A percentile compares a stretch with the other conserved stretches of the same genome.
phyloP scores from a whole-genome alignment of 2,113 vertebrate genomes.

The Sisor rabdophorus region DNA sequence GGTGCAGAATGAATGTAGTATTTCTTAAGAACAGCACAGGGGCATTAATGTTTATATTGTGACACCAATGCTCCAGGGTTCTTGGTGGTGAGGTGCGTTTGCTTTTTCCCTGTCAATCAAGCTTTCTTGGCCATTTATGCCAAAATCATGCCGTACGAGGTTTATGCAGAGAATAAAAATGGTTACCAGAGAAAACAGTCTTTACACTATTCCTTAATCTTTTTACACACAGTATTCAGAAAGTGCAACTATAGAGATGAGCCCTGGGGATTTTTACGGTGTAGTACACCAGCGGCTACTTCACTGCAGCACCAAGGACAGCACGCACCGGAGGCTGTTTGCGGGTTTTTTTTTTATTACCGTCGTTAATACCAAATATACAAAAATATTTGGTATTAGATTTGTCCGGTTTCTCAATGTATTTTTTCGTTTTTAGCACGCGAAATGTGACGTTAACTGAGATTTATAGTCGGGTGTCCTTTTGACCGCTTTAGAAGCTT shows the following conservation, averaged over 20 bases:
- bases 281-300: neutral
- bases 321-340: constrained; percentile 40
- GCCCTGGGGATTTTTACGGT: neutral
- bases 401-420: neutral
- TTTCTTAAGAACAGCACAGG: no score
- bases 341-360: no score
- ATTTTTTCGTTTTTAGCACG: neutral
- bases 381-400: neutral
- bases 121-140: neutral
- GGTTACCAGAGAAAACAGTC: neutral
- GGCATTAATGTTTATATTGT: no score
- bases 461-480: neutral
- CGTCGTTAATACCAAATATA: neutral
- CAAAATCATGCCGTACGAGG: neutral
- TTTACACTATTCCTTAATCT: neutral
- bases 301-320: constrained; percentile 74
- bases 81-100: neutral
- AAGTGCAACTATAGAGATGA: neutral
- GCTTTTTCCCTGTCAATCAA: neutral
- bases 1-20: no score
- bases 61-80: neutral
- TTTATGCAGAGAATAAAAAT: neutral
- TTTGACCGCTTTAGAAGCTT: neutral
- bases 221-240: neutral
- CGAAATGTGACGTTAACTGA: neutral